These are phyloP conservation scores for Drosophila mulleri DNA, from an alignment of 2,888 invertebrate species.

Conservation along the genomic window DNA sequence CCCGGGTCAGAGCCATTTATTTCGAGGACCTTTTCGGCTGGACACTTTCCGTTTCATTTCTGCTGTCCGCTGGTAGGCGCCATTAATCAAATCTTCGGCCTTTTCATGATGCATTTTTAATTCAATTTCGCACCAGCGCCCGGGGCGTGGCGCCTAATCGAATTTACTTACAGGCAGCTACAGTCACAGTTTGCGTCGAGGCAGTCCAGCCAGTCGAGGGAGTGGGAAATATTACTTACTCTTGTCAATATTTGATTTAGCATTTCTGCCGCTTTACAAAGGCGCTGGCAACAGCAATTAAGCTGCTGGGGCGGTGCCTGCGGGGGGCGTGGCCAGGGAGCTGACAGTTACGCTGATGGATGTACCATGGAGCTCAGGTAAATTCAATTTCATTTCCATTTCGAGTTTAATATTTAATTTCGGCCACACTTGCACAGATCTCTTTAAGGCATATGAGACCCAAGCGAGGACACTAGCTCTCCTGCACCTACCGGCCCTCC, in stretches of 20 bases:
- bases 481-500: neutral
- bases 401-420: conserved; percentile 68
- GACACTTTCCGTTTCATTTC: conserved; percentile 52
- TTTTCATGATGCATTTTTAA: conserved; percentile 78
- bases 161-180: conserved; percentile 51
- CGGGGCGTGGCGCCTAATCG: conserved; percentile 71
- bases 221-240: conserved; percentile 66
- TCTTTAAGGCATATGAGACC: conserved; percentile 34
- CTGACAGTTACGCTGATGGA: conserved; percentile 61
- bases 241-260: conserved; percentile 78
- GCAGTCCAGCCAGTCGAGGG: conserved; percentile 10
- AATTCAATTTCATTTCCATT: conserved; percentile 76
- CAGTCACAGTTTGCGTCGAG: conserved; percentile 2
- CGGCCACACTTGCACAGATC: conserved; percentile 1
- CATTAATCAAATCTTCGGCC: conserved; percentile 78
- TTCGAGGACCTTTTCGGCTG: conserved; percentile 49
- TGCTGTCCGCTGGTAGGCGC: conserved; percentile 35
- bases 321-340: neutral
- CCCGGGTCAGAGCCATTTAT: conserved; percentile 66
- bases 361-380: conserved; percentile 65
- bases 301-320: conserved; percentile 17
- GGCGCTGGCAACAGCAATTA: conserved; percentile 69
- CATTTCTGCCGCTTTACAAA: conserved; percentile 68
- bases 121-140: conserved; percentile 66
- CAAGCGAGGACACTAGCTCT: neutral